Evolutionary conservation across 2,113 vertebrate species (phyloP).

Genomic region (Colossoma macropomum): DNA sequence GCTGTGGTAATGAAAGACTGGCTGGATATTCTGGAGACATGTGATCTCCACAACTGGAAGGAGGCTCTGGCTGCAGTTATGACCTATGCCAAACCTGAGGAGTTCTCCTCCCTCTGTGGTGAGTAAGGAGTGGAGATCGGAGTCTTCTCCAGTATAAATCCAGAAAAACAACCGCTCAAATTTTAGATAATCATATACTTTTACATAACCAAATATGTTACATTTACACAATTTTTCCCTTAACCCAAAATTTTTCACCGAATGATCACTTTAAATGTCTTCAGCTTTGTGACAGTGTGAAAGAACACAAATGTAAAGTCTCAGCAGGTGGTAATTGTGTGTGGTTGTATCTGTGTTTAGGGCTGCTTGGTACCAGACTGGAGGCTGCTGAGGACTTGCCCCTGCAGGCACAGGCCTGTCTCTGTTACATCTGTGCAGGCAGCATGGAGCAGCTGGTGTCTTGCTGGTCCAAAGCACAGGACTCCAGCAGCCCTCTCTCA

Average conservation of each 20-base stretch:
- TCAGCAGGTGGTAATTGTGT: neutral
- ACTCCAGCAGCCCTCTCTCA: constrained; percentile 82
- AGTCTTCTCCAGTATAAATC: neutral
- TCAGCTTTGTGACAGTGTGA: too few species aligned
- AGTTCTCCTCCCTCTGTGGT: constrained; percentile 94
- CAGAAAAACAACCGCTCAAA: neutral
- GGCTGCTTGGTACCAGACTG: constrained; percentile 87
- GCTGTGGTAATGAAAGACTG: constrained; percentile 95
- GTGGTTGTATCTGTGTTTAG: constrained; percentile 65
- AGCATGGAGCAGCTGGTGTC: constrained; percentile 92
- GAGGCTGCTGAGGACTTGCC: constrained; percentile 81
- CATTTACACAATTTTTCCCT: too few species aligned
- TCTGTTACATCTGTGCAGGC: constrained; percentile 96
- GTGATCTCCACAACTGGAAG: constrained; percentile 93
- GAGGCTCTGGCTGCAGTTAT: constrained; percentile 94
- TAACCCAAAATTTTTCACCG: too few species aligned
- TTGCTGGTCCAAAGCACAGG: constrained; percentile 89
- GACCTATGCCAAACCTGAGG: constrained; percentile 90
- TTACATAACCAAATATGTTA: too few species aligned
- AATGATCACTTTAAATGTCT: too few species aligned
- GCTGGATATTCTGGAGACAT: constrained; percentile 91
- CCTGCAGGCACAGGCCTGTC: constrained; percentile 88
- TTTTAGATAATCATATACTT: too few species aligned
- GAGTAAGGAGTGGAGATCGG: constrained; percentile 37
- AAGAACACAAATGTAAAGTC: neutral